Conservation (phyloP, 2,113 vertebrate genomes). For the Scolopax mira region DNA sequence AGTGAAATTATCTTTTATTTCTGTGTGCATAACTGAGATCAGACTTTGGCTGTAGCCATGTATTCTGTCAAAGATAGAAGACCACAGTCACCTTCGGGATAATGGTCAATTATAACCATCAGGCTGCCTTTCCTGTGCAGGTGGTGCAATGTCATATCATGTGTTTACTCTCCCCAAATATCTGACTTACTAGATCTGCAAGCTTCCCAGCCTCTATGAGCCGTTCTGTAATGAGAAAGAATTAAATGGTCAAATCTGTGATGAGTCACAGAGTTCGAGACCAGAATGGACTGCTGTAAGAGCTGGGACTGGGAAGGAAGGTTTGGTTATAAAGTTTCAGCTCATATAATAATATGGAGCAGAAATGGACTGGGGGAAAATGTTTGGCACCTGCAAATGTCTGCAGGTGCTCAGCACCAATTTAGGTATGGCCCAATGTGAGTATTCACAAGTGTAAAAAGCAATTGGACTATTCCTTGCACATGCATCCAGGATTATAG, state of each 20-base stretch:
- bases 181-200: background rate
- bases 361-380: background rate
- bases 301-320: background rate
- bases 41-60: background rate
- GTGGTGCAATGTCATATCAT: constrained; percentile 1
- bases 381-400: background rate
- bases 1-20: background rate
- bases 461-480: background rate
- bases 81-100: background rate
- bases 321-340: background rate
- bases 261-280: background rate
- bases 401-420: constrained; percentile 10
- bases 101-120: constrained; percentile 14
- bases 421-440: background rate
- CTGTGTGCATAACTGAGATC: background rate
- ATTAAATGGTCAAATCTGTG: background rate
- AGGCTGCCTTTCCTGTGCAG: constrained; percentile 44
- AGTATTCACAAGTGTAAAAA: constrained; percentile 8
- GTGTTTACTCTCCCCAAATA: background rate
- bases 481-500: background rate
- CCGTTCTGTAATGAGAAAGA: background rate
- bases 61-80: constrained; percentile 7
- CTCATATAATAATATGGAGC: background rate
- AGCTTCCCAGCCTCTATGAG: background rate
- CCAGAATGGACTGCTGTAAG: background rate